A percentile compares a stretch with the other conserved stretches of the same genome.
phyloP scores from a whole-genome alignment of 2,113 vertebrate genomes.

The Hemichromis elongatus region DNA sequence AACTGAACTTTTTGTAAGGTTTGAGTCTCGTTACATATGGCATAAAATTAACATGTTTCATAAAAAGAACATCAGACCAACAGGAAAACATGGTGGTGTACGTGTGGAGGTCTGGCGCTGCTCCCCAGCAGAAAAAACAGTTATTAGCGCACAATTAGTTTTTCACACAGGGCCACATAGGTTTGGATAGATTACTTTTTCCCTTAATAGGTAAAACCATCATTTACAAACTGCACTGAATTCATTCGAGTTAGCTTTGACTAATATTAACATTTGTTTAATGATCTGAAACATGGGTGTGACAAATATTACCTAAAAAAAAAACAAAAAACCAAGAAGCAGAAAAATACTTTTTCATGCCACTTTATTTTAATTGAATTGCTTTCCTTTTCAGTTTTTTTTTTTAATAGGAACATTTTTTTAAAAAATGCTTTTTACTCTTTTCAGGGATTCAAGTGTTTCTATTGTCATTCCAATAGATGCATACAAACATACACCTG shows the following conservation, averaged over 20 bases:
- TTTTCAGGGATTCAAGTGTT: neutral
- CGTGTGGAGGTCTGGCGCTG: neutral
- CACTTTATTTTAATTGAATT: neutral
- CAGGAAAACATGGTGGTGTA: neutral
- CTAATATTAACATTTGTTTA: neutral
- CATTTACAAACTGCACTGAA: neutral
- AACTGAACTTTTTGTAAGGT: neutral
- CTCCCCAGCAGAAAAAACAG: neutral
- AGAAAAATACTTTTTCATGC: neutral
- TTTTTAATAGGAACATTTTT: neutral
- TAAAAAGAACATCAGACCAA: neutral
- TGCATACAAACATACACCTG: neutral
- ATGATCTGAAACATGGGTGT: neutral
- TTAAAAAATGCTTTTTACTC: neutral
- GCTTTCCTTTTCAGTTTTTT: neutral
- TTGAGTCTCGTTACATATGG: neutral
- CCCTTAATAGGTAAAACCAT: neutral
- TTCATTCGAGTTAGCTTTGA: neutral
- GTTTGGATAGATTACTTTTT: fast-evolving
- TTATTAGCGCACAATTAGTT: neutral
- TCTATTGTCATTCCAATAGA: neutral
- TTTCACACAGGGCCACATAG: neutral
- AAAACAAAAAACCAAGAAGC: fast-evolving
- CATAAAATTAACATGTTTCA: neutral
- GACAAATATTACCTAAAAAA: neutral